Evolutionary conservation across 2,888 invertebrate genomes (phyloP).

Genomic region (Meteorus colon): DNA sequence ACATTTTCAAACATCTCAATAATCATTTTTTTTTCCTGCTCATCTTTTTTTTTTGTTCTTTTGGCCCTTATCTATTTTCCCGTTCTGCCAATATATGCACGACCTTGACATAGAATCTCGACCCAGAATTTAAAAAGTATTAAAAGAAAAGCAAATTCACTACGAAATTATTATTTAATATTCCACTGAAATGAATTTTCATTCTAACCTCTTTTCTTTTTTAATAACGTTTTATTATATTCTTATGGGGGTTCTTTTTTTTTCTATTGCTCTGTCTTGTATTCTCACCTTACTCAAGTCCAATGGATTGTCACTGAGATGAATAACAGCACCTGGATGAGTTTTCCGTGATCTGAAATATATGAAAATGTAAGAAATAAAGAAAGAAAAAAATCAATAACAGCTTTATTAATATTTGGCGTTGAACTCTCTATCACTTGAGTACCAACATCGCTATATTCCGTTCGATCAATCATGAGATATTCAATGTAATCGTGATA

Average conservation of each 20-base stretch:
- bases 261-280: slow-evolving; percentile 48
- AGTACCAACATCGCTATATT: neutral
- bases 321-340: slow-evolving; percentile 97
- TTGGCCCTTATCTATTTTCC: neutral
- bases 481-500: neutral
- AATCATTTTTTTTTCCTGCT: neutral
- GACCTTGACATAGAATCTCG: neutral
- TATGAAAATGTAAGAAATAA: neutral
- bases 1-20: neutral
- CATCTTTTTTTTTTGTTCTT: too few relatives aligned
- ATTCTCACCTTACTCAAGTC: slow-evolving; percentile 94
- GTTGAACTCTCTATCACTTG: neutral
- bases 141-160: neutral
- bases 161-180: slow-evolving; percentile 11
- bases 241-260: neutral
- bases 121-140: neutral
- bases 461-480: neutral
- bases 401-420: neutral
- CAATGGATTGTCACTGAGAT: slow-evolving; percentile 96
- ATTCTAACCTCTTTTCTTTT: neutral
- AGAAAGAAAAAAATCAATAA: slow-evolving; percentile 15
- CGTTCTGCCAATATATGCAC: neutral
- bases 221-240: neutral
- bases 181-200: neutral
- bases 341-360: slow-evolving; percentile 90